Evolutionary conservation across 2,888 invertebrate species (phyloP), one percentile per base, ranked within the genome.

Genomic region (Icerya purchasi): DNA sequence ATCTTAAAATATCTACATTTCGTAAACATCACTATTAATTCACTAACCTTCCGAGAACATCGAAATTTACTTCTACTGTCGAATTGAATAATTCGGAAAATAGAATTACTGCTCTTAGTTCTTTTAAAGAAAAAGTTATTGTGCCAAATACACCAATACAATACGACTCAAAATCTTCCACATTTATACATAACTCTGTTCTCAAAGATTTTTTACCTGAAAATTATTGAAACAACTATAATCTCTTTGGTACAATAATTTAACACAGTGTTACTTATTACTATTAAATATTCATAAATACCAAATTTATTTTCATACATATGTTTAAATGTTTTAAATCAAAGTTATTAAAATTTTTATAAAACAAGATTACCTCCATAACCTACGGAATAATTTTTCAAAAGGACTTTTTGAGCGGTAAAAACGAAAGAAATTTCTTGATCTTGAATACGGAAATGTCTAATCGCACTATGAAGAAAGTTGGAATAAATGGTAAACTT

Each of bases 81-180:
- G n/a, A n/a, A n/a, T n/a, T n/a, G n/a, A n/a, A n/a, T n/a, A 78
- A 76, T 71, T 91, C 92, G 1, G 87, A 83, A 73, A 91, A 89
- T 22, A 77, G 73, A 22, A 91, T 71, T 19, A 89, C 76, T 1
- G 91, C 86, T 69, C 83, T 75, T 60, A 92, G 80, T 68, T 91
- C 90, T 70, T 86, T 87, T 58, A 91, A 73, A 63, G 87, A 85
- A 71, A 91, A 90, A 64, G 91, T 90, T 36, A 92, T 78, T 20
- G 78, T 77, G 0, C 84, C 79, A 66, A 83, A 82, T 58, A 76
- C 70, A 1, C 72, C 75, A 66, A 86, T 78, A 61, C 70, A 72
- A 67, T 81, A 88, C 57, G 75, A 74, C 63, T 80, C 81, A 76
- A 89, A 89, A 71, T 88, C 88, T 52, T 77, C 76, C 2, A 79